phyloP scores from a whole-genome alignment of 2,113 vertebrate genomes.

The Microtus pennsylvanicus region DNA sequence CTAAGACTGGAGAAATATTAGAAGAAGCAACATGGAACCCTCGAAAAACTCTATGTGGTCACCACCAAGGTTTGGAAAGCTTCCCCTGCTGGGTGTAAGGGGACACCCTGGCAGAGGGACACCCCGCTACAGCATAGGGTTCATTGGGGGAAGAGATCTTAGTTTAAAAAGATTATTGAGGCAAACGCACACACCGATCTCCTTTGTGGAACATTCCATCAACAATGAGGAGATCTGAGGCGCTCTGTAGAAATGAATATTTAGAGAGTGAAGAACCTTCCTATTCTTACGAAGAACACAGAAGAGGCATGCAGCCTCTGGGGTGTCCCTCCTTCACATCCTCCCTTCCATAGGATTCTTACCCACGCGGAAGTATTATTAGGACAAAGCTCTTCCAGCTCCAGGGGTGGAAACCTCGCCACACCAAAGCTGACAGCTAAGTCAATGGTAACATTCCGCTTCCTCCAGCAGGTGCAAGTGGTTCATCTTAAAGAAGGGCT shows the following conservation, averaged over 20 bases:
- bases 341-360: background rate
- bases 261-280: background rate
- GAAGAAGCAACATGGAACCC: background rate
- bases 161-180: conserved; percentile 17
- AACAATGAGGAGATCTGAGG: background rate
- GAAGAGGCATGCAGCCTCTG: background rate
- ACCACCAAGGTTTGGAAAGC: background rate
- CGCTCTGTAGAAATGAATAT: background rate
- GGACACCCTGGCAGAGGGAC: background rate
- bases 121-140: background rate
- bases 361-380: background rate
- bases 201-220: background rate
- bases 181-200: background rate
- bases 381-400: conserved; percentile 12
- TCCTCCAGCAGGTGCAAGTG: background rate
- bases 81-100: background rate
- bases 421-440: background rate
- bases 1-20: background rate
- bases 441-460: background rate
- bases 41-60: background rate
- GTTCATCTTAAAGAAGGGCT: background rate
- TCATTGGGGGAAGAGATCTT: background rate
- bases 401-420: background rate
- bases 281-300: background rate
- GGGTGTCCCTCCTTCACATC: background rate